Evolutionary conservation across 2,797 vertebrate species (phyloP).

Genomic region (Halcyon smyrnensis): DNA sequence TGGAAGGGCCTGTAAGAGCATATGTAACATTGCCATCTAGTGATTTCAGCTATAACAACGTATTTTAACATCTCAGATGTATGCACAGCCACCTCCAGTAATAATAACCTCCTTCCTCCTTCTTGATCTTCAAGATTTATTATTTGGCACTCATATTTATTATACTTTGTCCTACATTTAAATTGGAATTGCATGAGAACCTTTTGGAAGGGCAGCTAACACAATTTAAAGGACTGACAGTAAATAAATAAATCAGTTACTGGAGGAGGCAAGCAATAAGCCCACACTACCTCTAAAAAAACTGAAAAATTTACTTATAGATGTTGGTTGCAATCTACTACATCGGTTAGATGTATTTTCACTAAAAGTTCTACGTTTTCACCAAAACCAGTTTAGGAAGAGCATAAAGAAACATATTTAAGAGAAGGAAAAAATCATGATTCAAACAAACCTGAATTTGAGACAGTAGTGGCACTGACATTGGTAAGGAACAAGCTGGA

Average conservation of each 20-base stretch:
- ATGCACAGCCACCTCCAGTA: background rate
- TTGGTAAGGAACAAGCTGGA: background rate
- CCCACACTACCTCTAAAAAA: background rate
- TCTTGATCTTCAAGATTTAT: background rate
- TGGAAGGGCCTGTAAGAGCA: background rate
- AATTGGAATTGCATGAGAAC: background rate
- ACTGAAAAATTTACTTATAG: background rate
- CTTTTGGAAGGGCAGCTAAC: background rate
- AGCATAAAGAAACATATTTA: background rate
- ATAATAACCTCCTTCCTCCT: background rate
- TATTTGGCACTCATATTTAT: background rate
- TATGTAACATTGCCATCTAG: slow-evolving; percentile 64
- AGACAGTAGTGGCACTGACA: background rate
- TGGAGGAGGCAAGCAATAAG: background rate
- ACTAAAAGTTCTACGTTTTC: background rate
- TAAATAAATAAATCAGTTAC: background rate
- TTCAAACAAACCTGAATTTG: background rate
- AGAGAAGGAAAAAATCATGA: background rate
- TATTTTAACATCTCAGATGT: background rate
- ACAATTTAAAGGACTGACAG: background rate
- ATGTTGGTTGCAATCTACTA: background rate
- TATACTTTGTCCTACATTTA: background rate
- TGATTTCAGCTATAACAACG: background rate
- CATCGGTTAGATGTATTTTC: background rate
- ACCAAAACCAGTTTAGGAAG: background rate